Evolutionary conservation across 1,140 invertebrate species (phyloP), one percentile per base, ranked within the genome.

Genomic region (Drosophila ironensis): DNA sequence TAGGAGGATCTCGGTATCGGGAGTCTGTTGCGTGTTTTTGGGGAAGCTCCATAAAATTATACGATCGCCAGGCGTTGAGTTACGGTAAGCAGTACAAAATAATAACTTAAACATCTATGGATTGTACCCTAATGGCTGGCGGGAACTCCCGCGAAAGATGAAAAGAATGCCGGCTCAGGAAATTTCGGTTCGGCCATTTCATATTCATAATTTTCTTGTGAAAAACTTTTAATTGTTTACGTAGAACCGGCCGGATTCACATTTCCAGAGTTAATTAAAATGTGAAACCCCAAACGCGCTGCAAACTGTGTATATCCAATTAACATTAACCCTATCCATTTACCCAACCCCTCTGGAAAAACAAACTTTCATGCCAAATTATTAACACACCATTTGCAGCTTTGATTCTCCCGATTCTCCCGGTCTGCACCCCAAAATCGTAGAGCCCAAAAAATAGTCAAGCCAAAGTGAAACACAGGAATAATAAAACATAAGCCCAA

Each of bases 21-120:
- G 46, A 53, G 53, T 56, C 8, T 47, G 28, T 25, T 56, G 56
- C 46, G 64, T 52, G n/a, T 30, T 11, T 52, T 77, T 47, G 30
- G 50, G 37, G 33, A 48, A 45, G 63, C 38, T 47, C 56, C 75
- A 70, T 82, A 77, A 82, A 82, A 84, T 73, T 77, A 82, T 61
- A 82, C 78, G 78, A 82, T 70, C 68, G 71, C 46, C 72, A 84
- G 78, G 78, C 78, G 78, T 70, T 82, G 78, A 82, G 47, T 77
- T 48, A 77, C 72, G 63, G 63, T 66, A 84, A 84, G 63, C 78
- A 56, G 45, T 19, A 24, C 17, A 8, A 69, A 50, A 59, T 48
- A 57, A 69, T 67, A 64, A 51, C 60, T 67, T 28, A 11, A 46
- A 61, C 33, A 42, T 46, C 3, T 60, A 38, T 22, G 40, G 30